Evolutionary conservation across 2,888 invertebrate species (phyloP), one percentile per base, ranked within the genome.

Genomic region (Drosophila setosimentum): DNA sequence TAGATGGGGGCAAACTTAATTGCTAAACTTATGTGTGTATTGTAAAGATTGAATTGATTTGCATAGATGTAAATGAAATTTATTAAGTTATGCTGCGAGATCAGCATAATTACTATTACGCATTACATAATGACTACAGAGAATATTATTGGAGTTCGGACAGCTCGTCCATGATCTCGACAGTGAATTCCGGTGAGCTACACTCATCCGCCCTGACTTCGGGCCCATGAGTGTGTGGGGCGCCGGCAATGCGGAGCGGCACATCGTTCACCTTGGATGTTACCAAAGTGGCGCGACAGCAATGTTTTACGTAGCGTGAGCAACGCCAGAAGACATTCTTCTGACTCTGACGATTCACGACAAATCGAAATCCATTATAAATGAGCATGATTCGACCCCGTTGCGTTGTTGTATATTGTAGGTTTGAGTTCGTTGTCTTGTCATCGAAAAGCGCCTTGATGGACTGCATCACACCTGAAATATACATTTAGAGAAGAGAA

Each of bases 321-420:
- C 93, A 93, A 5, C 93, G 91, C 93, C 93, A 93, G 76, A 93
- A 93, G 53, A 93, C 92, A 62, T 93, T 93, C 65, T 93, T 93
- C 37, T 91, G 88, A 51, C 93, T 93, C 76, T 93, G 93, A 1
- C 93, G 91, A 80, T 93, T 93, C 37, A 93, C 92, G 10, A 93
- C 93, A 72, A 93, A 93, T 55, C 92, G 89, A 76, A 93, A 93
- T 1, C 93, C 93, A 55, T 92, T 92, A 76, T 93, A 93, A 27
- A 93, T 91, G 50, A 93, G 78, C 93, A 93, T 93, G 1, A 92
- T 91, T 4, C 93, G 91, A 3, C 93, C 93, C 0, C 93, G 89
- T 73, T 93, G 93, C 2, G 93, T 93, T 58, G 93, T 93, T 30
- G 93, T 90, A 77, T 93, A 93, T 70, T 92, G 93, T n/a, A 93